A percentile compares a stretch with the other conserved stretches of the same genome.
Conservation (phyloP, 2,888 invertebrate genomes). For the Stenurella melanura region DNA sequence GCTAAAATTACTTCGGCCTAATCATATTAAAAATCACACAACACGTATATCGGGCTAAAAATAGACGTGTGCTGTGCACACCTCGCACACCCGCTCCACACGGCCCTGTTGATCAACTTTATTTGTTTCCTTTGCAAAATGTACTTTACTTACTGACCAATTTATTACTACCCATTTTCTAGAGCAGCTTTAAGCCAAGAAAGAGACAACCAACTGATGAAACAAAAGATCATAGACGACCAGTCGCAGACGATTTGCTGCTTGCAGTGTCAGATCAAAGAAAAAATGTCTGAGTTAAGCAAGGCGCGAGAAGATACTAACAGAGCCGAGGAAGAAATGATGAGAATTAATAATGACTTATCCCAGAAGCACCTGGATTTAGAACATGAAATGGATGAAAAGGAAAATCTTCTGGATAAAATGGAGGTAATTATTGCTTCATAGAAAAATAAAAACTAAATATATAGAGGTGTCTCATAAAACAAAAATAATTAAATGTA, state of each 20-base stretch:
- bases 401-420: constrained; percentile 55
- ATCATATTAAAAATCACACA: too few relatives aligned
- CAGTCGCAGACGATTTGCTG: constrained; percentile 58
- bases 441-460: too few relatives aligned
- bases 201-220: constrained; percentile 58
- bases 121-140: too few relatives aligned
- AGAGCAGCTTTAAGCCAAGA: constrained; percentile 56
- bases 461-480: too few relatives aligned
- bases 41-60: too few relatives aligned
- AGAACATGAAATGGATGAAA: constrained; percentile 56
- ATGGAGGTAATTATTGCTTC: constrained; percentile 50
- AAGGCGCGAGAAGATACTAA: constrained; percentile 52
- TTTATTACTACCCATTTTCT: too few relatives aligned
- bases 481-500: too few relatives aligned
- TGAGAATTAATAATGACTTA: constrained; percentile 55
- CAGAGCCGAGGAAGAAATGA: constrained; percentile 55
- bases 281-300: constrained; percentile 55
- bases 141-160: too few relatives aligned
- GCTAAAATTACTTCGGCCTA: too few relatives aligned
- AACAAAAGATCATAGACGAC: constrained; percentile 63
- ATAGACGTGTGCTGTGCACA: too few relatives aligned
- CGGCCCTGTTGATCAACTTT: too few relatives aligned
- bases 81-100: too few relatives aligned
- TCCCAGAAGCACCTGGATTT: constrained; percentile 54
- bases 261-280: constrained; percentile 57